A percentile compares a stretch with the other conserved stretches of the same genome.
Evolutionary conservation across 2,888 invertebrate genomes (phyloP).

Genomic region (Trissolcus japonicus): DNA sequence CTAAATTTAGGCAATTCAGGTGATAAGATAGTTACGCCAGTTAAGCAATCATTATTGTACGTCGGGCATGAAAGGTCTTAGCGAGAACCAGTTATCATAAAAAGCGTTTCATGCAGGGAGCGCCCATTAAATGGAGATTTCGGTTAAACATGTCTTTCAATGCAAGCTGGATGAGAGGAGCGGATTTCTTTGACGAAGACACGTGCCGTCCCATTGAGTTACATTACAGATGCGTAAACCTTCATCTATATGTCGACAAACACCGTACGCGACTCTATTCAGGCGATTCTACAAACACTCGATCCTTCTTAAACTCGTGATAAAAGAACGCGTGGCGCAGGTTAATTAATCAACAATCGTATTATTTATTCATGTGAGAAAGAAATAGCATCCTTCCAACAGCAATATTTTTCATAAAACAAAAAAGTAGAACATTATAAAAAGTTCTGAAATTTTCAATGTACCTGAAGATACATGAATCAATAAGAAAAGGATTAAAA

Average conservation of each 20-base stretch:
- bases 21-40: too few species aligned
- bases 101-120: constrained; percentile 28
- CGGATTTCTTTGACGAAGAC: constrained; percentile 58
- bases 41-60: too few species aligned
- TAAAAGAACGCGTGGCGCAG: constrained; percentile 1
- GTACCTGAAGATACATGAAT: too few species aligned
- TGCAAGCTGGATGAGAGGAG: constrained; percentile 43
- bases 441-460: too few species aligned
- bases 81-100: constrained; percentile 30
- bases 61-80: background rate
- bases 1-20: too few species aligned
- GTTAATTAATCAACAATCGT: constrained; percentile 20
- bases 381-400: background rate
- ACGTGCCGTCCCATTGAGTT: constrained; percentile 50
- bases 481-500: too few species aligned
- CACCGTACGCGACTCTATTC: constrained; percentile 29
- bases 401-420: too few species aligned
- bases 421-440: too few species aligned
- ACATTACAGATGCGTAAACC: constrained; percentile 41
- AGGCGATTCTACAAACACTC: constrained; percentile 28
- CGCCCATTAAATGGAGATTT: constrained; percentile 58
- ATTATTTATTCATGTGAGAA: constrained; percentile 22
- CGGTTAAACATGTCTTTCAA: constrained; percentile 63
- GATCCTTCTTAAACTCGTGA: constrained; percentile 8
- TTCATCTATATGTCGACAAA: constrained; percentile 33